A percentile compares a stretch with the other conserved stretches of the same genome.
phyloP scores from a whole-genome alignment of 2,888 invertebrate genomes.

The Plebejus melissa region DNA sequence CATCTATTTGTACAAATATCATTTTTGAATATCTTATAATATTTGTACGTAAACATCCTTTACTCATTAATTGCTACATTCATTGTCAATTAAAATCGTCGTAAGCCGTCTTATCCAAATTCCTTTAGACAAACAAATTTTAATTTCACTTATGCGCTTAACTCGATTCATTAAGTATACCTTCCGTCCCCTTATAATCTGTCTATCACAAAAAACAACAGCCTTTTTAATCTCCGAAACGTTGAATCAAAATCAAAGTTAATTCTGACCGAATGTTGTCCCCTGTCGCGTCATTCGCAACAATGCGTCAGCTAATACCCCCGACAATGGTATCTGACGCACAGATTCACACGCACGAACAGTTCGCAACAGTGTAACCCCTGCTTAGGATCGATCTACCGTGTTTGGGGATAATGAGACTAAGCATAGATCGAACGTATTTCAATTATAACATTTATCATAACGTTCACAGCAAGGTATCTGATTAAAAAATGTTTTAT shows the following conservation, averaged over 20 bases:
- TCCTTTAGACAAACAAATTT: constrained; percentile 19
- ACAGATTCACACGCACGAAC: constrained; percentile 55
- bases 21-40: too few relatives aligned
- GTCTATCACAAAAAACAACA: constrained; percentile 36
- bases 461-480: neutral
- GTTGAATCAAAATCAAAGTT: constrained; percentile 36
- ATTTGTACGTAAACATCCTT: neutral
- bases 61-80: neutral
- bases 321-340: constrained; percentile 52
- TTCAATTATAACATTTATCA: constrained; percentile 8
- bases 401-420: constrained; percentile 29
- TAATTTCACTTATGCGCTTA: constrained; percentile 27
- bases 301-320: constrained; percentile 56
- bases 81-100: neutral
- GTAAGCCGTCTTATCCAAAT: constrained; percentile 5
- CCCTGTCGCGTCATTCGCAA: constrained; percentile 40
- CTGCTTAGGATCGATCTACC: constrained; percentile 43
- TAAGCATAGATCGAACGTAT: constrained; percentile 15
- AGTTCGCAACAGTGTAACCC: constrained; percentile 48
- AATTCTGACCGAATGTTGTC: constrained; percentile 35
- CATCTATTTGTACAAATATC: too few relatives aligned
- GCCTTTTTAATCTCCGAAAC: constrained; percentile 37
- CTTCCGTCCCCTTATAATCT: constrained; percentile 30
- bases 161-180: constrained; percentile 30
- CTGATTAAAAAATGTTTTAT: neutral